A percentile compares a stretch with the other conserved stretches of the same genome.
Evolutionary conservation across 2,113 vertebrate species (phyloP).

Genomic region (Epinephelus moara): DNA sequence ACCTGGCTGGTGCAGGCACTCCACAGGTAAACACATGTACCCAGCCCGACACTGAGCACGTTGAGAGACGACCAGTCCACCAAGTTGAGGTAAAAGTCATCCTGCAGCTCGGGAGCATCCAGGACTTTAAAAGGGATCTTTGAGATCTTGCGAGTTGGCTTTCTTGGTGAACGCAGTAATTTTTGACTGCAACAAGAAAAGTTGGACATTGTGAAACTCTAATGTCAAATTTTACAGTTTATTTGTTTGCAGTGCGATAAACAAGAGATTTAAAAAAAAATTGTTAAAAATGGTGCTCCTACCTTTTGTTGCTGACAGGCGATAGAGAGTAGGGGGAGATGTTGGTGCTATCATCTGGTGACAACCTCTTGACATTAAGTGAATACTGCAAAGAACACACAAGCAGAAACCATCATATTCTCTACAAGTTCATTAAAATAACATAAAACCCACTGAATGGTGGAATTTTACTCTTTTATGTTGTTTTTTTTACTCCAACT

Average conservation of each 20-base stretch:
- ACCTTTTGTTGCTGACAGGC: conserved; percentile 98
- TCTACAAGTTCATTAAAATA: conserved; percentile 1
- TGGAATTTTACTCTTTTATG: neutral
- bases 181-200: conserved; percentile 86
- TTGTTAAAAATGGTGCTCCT: neutral
- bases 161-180: conserved; percentile 91
- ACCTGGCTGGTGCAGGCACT: conserved; percentile 97
- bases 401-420: neutral
- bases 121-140: conserved; percentile 97
- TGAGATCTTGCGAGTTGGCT: conserved; percentile 95
- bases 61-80: conserved; percentile 97
- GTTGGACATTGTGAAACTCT: neutral
- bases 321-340: conserved; percentile 93
- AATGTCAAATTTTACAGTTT: neutral
- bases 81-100: conserved; percentile 96
- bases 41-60: conserved; percentile 93
- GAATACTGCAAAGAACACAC: conserved; percentile 86
- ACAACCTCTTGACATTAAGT: conserved; percentile 89
- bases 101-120: conserved; percentile 93
- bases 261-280: neutral
- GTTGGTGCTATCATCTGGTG: conserved; percentile 89
- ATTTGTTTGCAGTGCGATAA: neutral
- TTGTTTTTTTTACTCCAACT: neutral
- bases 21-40: conserved; percentile 96
- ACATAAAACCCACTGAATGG: neutral